phyloP scores from a whole-genome alignment of 2,888 invertebrate genomes.

The Drosophila kanekoi region DNA sequence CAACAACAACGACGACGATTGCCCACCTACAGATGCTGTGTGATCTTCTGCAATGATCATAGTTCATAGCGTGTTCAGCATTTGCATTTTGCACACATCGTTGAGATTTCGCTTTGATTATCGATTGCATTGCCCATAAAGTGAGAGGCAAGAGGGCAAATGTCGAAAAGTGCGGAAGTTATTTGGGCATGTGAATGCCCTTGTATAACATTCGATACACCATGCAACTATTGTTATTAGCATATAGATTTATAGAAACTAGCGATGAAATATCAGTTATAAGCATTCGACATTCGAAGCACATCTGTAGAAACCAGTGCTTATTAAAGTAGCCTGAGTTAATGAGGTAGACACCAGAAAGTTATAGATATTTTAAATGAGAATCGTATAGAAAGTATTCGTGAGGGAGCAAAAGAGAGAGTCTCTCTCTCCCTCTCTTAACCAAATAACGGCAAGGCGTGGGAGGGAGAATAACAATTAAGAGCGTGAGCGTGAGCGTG shows the following conservation, averaged over 20 bases:
- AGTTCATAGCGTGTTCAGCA: constrained; percentile 48
- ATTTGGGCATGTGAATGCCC: constrained; percentile 38
- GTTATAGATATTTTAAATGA: neutral
- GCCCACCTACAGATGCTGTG: constrained; percentile 48
- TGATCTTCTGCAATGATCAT: constrained; percentile 59
- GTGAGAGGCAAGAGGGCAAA: constrained; percentile 56
- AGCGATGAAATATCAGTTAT: neutral
- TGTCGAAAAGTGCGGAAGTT: constrained; percentile 41
- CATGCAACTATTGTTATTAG: constrained; percentile 6
- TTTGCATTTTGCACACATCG: constrained; percentile 76
- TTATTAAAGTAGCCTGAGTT: neutral
- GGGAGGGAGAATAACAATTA: neutral
- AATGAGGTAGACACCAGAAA: neutral
- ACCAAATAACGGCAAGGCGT: too few species aligned
- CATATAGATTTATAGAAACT: constrained; percentile 2
- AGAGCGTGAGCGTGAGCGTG: neutral
- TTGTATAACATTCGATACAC: constrained; percentile 31
- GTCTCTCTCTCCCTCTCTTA: too few species aligned
- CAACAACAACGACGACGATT: constrained; percentile 31
- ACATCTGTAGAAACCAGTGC: too few species aligned
- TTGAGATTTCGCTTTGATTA: constrained; percentile 61
- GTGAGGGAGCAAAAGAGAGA: neutral
- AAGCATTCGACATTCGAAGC: neutral
- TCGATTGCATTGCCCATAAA: constrained; percentile 39
- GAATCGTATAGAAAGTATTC: neutral